Conservation (phyloP, 1,140 invertebrate genomes). For the Geopemphigus sp. region DNA sequence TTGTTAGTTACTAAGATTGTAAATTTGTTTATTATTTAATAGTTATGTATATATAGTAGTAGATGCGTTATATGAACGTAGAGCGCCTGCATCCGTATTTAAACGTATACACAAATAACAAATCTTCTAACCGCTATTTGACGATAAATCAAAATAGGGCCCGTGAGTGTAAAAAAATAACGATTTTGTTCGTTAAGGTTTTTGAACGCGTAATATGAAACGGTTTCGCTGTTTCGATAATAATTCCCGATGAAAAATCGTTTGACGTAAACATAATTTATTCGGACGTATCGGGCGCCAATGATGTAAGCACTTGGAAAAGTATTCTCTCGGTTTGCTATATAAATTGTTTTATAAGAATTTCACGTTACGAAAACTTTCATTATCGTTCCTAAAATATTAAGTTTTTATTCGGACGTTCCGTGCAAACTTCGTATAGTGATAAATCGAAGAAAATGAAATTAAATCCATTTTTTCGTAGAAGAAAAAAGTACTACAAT, state of each 20-base stretch:
- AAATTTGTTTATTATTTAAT: too few relatives aligned
- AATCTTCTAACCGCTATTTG: neutral
- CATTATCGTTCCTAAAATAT: slow-evolving; percentile 14
- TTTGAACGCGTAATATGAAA: neutral
- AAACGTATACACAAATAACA: slow-evolving; percentile 5
- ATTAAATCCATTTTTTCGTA: neutral
- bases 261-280: slow-evolving; percentile 13
- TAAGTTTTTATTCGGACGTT: neutral
- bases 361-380: neutral
- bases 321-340: neutral
- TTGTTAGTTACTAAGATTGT: too few relatives aligned
- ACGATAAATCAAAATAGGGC: slow-evolving; percentile 19
- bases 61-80: too few relatives aligned
- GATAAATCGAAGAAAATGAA: neutral
- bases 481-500: neutral
- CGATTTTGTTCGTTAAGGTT: neutral
- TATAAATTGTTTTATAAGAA: slow-evolving; percentile 4
- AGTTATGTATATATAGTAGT: too few relatives aligned
- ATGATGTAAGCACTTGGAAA: neutral
- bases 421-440: neutral
- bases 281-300: neutral
- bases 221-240: neutral
- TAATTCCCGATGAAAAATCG: neutral
- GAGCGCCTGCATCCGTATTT: neutral
- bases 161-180: too few relatives aligned